Evolutionary conservation across 2,888 invertebrate species (phyloP).

Genomic region (Bhutanitis thaidina): DNA sequence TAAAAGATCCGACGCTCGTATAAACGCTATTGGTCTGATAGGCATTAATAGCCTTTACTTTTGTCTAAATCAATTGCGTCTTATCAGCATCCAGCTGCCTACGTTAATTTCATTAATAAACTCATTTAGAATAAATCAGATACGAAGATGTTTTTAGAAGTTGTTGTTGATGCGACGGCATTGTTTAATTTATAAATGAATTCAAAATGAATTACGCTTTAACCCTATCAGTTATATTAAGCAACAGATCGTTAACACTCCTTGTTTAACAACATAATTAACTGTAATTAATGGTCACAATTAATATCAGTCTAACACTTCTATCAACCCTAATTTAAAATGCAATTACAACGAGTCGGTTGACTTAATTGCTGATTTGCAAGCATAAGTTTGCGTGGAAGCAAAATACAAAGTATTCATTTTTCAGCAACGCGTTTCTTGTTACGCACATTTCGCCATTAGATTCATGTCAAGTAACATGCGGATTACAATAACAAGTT

Average conservation of each 20-base stretch:
- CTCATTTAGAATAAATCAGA: background rate
- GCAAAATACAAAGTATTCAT: background rate
- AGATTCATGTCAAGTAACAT: background rate
- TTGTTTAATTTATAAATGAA: background rate
- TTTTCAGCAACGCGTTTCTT: background rate
- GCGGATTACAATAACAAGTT: background rate
- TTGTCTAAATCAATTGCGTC: background rate
- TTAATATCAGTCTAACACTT: background rate
- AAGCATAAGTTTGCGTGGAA: background rate
- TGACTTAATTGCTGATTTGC: background rate
- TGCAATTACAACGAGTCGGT: background rate
- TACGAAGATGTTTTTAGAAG: background rate
- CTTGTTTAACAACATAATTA: conserved; percentile 2
- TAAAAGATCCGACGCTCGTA: background rate
- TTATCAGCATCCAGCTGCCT: conserved; percentile 4
- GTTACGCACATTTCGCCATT: background rate
- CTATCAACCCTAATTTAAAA: conserved; percentile 4
- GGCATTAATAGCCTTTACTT: conserved; percentile 1
- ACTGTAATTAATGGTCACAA: background rate
- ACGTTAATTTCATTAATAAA: conserved; percentile 1
- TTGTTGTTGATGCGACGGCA: background rate
- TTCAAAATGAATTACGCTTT: background rate
- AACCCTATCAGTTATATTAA: background rate
- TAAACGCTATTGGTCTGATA: background rate
- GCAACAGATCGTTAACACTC: background rate